These are phyloP conservation scores for Calephelis nemesis DNA, from an alignment of 1,140 invertebrate species.

Conservation along the genomic window DNA sequence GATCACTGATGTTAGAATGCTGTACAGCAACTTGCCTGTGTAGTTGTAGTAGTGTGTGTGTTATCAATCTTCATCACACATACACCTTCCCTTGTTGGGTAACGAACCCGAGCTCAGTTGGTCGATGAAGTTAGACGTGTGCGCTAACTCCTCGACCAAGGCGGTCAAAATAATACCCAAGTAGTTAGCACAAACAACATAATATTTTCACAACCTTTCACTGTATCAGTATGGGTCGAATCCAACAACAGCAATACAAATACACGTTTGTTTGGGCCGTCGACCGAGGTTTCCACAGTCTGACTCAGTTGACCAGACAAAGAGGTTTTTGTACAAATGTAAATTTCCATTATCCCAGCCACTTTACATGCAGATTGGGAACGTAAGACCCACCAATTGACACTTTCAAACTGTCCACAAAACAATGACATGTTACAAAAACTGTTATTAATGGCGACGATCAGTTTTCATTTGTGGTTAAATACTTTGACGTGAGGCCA, in stretches of 20 bases:
- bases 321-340: slow-evolving; percentile 65
- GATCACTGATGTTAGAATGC: no score
- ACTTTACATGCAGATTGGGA: slow-evolving; percentile 72
- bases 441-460: slow-evolving; percentile 60
- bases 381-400: slow-evolving; percentile 49
- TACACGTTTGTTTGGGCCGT: slow-evolving; percentile 49
- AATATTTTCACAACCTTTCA: no score
- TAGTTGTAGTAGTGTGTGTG: no score
- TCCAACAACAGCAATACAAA: slow-evolving; percentile 34
- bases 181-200: no score
- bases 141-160: no score
- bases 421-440: slow-evolving; percentile 47
- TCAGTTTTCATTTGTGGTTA: slow-evolving; percentile 36
- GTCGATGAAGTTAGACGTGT: no score
- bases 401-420: slow-evolving; percentile 54
- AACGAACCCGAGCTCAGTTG: no score
- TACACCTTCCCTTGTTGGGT: no score
- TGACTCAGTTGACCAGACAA: slow-evolving; percentile 55
- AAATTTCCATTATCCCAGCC: slow-evolving; percentile 63
- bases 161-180: no score
- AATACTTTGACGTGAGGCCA: slow-evolving; percentile 42
- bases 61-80: no score
- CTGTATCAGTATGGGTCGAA: slow-evolving; percentile 28
- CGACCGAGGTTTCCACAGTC: slow-evolving; percentile 61
- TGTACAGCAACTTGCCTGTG: no score